These are phyloP conservation scores for Macrostomum lignano DNA, from an alignment of 1,140 invertebrate species.

Conservation along the genomic window DNA sequence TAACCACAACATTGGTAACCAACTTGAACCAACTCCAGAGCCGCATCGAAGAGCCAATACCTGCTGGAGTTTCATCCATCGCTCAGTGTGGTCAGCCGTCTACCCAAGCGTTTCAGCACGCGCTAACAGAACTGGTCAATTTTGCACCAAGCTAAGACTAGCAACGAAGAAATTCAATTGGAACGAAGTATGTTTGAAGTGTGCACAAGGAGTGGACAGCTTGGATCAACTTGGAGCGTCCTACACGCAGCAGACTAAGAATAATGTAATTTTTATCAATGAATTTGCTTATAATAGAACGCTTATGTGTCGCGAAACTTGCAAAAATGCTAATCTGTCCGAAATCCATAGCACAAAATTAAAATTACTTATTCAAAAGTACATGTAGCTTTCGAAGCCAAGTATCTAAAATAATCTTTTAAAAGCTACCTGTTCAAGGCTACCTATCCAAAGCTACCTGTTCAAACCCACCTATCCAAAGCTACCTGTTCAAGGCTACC, in stretches of 20 bases:
- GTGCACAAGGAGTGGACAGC: slow-evolving; percentile 13
- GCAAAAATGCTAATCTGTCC: too few species aligned
- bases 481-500: too few species aligned
- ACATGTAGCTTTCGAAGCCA: too few species aligned
- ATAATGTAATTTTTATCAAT: slow-evolving; percentile 16
- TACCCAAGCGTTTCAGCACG: slow-evolving; percentile 19
- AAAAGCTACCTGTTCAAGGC: too few species aligned
- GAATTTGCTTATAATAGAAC: too few species aligned
- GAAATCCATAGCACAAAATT: too few species aligned
- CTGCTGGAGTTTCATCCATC: slow-evolving; percentile 26
- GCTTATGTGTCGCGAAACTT: too few species aligned
- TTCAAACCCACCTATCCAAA: too few species aligned
- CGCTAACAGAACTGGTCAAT: slow-evolving; percentile 16
- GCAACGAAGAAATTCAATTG: slow-evolving; percentile 13
- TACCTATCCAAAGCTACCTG: too few species aligned
- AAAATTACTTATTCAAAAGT: too few species aligned
- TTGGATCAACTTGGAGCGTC: slow-evolving; percentile 13
- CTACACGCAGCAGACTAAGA: slow-evolving; percentile 17
- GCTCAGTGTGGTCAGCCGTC: slow-evolving; percentile 16
- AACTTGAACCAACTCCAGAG: slow-evolving; percentile 9
- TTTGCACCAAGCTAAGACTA: slow-evolving; percentile 14
- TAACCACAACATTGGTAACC: too few species aligned
- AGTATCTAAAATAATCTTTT: too few species aligned
- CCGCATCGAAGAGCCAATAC: slow-evolving; percentile 20
- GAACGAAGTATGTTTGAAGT: slow-evolving; percentile 19